These are phyloP conservation scores for Rhodinocichla rosea DNA, from an alignment of 2,113 vertebrate genomes.

Conservation along the genomic window DNA sequence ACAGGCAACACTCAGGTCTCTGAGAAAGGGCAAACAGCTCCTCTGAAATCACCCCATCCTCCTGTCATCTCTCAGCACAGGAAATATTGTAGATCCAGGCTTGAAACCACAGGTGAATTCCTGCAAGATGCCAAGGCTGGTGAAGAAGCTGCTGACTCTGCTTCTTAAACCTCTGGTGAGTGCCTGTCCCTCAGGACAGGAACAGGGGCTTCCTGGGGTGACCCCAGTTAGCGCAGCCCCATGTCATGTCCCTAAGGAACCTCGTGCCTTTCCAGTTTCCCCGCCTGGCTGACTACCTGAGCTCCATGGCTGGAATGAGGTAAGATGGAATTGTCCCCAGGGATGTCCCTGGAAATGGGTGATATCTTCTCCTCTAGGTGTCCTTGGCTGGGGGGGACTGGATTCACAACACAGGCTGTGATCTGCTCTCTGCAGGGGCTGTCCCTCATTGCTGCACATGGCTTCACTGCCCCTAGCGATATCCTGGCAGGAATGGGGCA, in stretches of 20 bases:
- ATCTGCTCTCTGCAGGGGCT: neutral
- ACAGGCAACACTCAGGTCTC: neutral
- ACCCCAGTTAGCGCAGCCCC: neutral
- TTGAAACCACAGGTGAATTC: conserved; percentile 45
- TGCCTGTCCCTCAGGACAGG: neutral
- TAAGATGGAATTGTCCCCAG: neutral
- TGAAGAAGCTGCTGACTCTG: conserved; percentile 77
- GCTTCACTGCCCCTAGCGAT: neutral
- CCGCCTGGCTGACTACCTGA: conserved; percentile 51
- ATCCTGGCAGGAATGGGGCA: neutral
- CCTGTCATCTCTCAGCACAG: conserved; percentile 69
- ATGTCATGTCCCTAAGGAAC: neutral
- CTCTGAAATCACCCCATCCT: neutral
- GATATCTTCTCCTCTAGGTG: neutral
- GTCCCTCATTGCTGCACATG: neutral
- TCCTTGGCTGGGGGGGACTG: too few relatives aligned
- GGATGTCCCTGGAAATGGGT: neutral
- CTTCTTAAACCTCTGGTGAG: conserved; percentile 84
- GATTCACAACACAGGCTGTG: neutral
- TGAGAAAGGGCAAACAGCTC: neutral
- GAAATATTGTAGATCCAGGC: conserved; percentile 71
- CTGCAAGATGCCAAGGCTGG: conserved; percentile 60
- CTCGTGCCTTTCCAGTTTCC: conserved; percentile 53
- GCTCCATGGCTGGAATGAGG: conserved; percentile 25
- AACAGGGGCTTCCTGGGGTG: neutral